Percentiles rank a stretch among this genome's conserved stretches.
Evolutionary conservation across 2,888 invertebrate genomes (phyloP).

Genomic region (Metopia argyrocephala): DNA sequence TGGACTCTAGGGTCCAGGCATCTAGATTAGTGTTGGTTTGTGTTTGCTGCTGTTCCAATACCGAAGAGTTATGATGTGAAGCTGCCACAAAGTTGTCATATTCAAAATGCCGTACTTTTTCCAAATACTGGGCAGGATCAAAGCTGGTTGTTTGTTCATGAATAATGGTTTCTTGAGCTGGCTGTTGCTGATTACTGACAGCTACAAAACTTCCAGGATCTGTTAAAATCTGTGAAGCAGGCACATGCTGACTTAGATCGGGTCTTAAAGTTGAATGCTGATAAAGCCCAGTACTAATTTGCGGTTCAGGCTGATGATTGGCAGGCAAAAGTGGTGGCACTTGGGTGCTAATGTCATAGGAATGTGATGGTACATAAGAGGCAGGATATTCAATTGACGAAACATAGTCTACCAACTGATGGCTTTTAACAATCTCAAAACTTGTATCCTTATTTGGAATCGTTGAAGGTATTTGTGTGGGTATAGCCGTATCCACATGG

Average conservation of each 20-base stretch:
- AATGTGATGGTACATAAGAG: conserved; percentile 81
- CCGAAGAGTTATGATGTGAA: conserved; percentile 41
- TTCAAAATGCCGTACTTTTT: conserved; percentile 39
- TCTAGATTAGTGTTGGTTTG: conserved; percentile 23
- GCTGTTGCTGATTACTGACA: conserved; percentile 39
- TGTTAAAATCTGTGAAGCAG: conserved; percentile 73
- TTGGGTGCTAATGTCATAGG: conserved; percentile 78
- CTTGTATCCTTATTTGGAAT: conserved; percentile 62
- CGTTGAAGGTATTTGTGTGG: conserved; percentile 59
- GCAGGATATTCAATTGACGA: conserved; percentile 87
- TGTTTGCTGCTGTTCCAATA: conserved; percentile 21
- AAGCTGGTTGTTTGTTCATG: conserved; percentile 65
- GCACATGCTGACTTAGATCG: conserved; percentile 70
- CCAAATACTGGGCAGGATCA: conserved; percentile 48
- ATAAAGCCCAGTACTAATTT: conserved; percentile 70
- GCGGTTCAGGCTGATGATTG: conserved; percentile 60
- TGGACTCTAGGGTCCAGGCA: conserved; percentile 54
- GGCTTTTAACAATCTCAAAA: conserved; percentile 80
- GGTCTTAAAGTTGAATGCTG: conserved; percentile 70
- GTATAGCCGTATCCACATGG: conserved; percentile 67
- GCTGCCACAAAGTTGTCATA: conserved; percentile 51
- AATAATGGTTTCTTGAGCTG: conserved; percentile 28
- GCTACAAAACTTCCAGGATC: conserved; percentile 69
- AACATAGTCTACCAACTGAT: conserved; percentile 84
- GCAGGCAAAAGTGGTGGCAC: conserved; percentile 25